phyloP scores from a whole-genome alignment of 2,888 invertebrate species.

The Cantharis flavilabris region DNA sequence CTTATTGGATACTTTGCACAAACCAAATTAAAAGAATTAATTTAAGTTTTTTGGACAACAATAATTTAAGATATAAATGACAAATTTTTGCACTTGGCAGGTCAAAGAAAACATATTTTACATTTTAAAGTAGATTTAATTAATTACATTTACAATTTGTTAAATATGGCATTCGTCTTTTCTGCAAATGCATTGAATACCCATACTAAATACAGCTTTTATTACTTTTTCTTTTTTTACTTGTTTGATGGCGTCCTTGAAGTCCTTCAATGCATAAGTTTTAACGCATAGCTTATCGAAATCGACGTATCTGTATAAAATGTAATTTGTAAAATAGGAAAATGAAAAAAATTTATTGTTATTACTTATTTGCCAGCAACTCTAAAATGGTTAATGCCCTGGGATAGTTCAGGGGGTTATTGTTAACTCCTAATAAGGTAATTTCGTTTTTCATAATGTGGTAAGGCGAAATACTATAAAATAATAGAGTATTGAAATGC shows the following conservation, averaged over 20 bases:
- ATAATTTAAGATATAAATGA: no score
- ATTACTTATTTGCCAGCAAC: slow-evolving; percentile 8
- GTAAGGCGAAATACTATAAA: slow-evolving; percentile 61
- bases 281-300: slow-evolving; percentile 65
- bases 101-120: neutral
- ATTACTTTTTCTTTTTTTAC: slow-evolving; percentile 62
- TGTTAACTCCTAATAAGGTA: slow-evolving; percentile 66
- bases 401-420: slow-evolving; percentile 69
- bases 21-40: no score
- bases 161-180: neutral
- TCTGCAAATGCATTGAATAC: slow-evolving; percentile 1
- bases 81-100: no score
- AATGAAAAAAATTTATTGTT: neutral
- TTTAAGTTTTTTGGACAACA: no score
- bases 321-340: slow-evolving; percentile 22
- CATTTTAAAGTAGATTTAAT: neutral
- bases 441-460: slow-evolving; percentile 67
- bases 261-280: slow-evolving; percentile 60
- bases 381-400: slow-evolving; percentile 65
- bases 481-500: no score
- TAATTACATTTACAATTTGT: neutral
- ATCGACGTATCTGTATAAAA: slow-evolving; percentile 60
- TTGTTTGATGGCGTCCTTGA: slow-evolving; percentile 59
- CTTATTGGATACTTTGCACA: no score
- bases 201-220: slow-evolving; percentile 61